Base-by-base conservation (phyloP, 2,888 invertebrate genomes). In the Drosophila crucigera region DNA sequence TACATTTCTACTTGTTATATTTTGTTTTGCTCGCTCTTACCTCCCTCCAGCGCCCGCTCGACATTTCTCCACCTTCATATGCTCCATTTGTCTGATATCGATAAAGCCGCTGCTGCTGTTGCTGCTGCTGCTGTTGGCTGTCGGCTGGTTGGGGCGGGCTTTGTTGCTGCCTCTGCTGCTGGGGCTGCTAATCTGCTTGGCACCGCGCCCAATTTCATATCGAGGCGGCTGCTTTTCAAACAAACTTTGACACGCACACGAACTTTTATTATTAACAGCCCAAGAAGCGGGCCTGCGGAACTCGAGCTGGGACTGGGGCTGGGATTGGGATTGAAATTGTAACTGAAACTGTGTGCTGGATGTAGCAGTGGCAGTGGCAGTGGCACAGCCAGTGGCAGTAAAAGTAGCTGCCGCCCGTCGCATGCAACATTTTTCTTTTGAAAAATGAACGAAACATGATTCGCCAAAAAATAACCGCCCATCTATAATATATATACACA, bases 401-500 rank as follows among this genome's bases (percentile, higher is more conserved):
- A 84, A 81, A 89, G 86, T 83, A 87, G 87, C 90, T 79, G 82
- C 84, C 76, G 82, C 83, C 73, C 73, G 82, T 84, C 85, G 82
- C 86, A 86, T 89, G 88, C 87, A 90, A 89, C 85, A 83, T 86
- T 86, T 86, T 89, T 88, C 83, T 84, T 91, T 92, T 92, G 92
- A 92, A 89, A 92, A 92, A 92, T 92, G 92, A 92, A 91, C 80
- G 78, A 83, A 91, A 83, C 82, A 86, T 91, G 89, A 91, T 91
- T 87, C 84, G 90, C 90, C 84, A 83, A 85, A 88, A 82, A 67
- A 84, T 85, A 61, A 73, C 62, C 64, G 63, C 63, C 68, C 52
- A 72, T 47, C 77, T 47, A 75, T 60, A 63, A 74, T 35, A 61
- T 59, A 68, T 47, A 60, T 11, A 60, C 9, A 25, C 4, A 47